These are phyloP conservation scores for Dynastes maya DNA, from an alignment of 2,888 invertebrate species.

Conservation along the genomic window DNA sequence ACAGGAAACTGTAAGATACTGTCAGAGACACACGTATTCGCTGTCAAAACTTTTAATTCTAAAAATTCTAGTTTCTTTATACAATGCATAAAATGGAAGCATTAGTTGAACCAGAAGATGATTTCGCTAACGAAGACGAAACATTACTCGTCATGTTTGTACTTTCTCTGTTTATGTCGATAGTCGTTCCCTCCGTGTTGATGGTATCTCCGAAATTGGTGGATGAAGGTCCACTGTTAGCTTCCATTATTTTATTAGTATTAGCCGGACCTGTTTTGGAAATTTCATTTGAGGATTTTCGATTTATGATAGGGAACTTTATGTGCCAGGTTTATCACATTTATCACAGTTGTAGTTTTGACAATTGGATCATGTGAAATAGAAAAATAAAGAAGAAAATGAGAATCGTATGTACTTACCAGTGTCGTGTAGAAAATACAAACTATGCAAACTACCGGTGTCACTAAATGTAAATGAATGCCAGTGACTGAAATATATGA, in stretches of 20 bases:
- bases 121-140: slow-evolving; percentile 58
- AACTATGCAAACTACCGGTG: slow-evolving; percentile 86
- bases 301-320: slow-evolving; percentile 55
- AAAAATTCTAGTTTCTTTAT: slow-evolving; percentile 23
- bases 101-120: slow-evolving; percentile 23
- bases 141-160: slow-evolving; percentile 59
- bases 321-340: slow-evolving; percentile 46
- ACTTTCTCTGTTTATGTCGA: slow-evolving; percentile 59
- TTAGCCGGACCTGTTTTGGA: slow-evolving; percentile 58
- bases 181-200: slow-evolving; percentile 59
- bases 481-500: slow-evolving; percentile 81
- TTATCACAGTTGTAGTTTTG: slow-evolving; percentile 43
- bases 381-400: slow-evolving; percentile 1
- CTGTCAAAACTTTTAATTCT: slow-evolving; percentile 12
- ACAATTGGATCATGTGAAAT: slow-evolving; percentile 10
- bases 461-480: slow-evolving; percentile 84
- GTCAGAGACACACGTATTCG: slow-evolving; percentile 6
- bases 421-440: slow-evolving; percentile 94
- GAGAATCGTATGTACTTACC: slow-evolving; percentile 73
- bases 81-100: slow-evolving; percentile 8
- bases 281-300: slow-evolving; percentile 57
- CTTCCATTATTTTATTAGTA: slow-evolving; percentile 54
- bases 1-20: slow-evolving; percentile 4
- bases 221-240: slow-evolving; percentile 57
- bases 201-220: slow-evolving; percentile 59